Evolutionary conservation across 2,888 invertebrate species (phyloP), one percentile per base, ranked within the genome.

Genomic region (Leucoptera coffeella): DNA sequence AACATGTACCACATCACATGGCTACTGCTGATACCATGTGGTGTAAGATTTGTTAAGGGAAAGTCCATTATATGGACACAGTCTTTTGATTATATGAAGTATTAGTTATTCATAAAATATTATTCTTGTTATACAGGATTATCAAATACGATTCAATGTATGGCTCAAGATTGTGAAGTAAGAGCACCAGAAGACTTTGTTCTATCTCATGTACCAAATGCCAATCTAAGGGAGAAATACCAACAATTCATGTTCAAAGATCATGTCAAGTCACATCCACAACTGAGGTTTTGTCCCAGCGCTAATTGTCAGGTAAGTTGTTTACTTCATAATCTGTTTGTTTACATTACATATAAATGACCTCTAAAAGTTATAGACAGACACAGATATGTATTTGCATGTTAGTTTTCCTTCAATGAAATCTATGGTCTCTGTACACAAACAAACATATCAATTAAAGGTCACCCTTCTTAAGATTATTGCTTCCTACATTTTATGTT

Each of bases 171-270:
- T 35, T 99, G 99, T 65, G 85, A 86, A 50, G 84, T 96, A 21
- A 74, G 94, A 38, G 92, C 89, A n/a, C 92, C 95, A 5, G 96
- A 96, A 72, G 94, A 95, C 57, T 90, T 96, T 75, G 92, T 94
- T 11, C 71, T 94, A 31, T 83, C 84, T 30, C 77, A 93, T 46
- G 76, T 96, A 30, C 80, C 81, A 28, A 85, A 88, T 43, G 85
- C 91, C 21, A 75, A 79, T 24, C 73, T 93, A 50, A 74, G 92
- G 35, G 91, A 93, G 48, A 88, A 91, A 49, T 99, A 96, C 62
- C 92, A 95, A 48, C 88, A 91, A 43, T 92, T 95, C 55, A 86
- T 92, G 46, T 97, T 96, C 57, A 85, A 87, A 49, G 97, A 97
- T 62, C 92, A 93, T 67, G 94, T 99, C 1, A 89, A 88, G 57